Percentiles rank a stretch among this genome's conserved stretches.
Conservation (phyloP, 2,113 vertebrate species). For the Alethe castanea region DNA sequence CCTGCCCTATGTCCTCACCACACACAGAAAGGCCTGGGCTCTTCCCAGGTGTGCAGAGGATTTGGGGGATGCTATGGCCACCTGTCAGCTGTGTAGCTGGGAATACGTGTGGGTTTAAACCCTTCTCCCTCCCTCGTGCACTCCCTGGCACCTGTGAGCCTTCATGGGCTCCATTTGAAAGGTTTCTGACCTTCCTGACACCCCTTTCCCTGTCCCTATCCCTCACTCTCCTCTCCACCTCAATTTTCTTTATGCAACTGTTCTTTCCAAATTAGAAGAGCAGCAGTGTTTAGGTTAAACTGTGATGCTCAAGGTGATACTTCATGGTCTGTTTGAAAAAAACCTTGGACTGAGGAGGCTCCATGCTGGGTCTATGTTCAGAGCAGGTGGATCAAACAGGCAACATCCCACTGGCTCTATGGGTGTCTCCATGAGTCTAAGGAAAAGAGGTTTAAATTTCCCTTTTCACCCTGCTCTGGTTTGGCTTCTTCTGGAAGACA, state of each 20-base stretch:
- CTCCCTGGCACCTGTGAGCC: background rate
- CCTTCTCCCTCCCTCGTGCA: background rate
- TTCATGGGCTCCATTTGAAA: background rate
- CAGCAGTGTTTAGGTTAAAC: background rate
- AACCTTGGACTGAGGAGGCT: background rate
- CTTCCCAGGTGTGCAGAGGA: background rate
- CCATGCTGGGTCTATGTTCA: fast-evolving
- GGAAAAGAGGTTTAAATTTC: background rate
- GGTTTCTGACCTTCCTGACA: background rate
- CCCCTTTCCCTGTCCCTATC: fast-evolving
- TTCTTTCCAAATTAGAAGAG: background rate
- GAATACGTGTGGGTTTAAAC: fast-evolving
- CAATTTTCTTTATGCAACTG: background rate
- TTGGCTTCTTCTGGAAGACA: background rate
- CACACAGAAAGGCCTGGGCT: background rate
- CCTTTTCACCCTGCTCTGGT: background rate
- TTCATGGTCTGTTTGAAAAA: background rate
- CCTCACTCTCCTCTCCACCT: fast-evolving
- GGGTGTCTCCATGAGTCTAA: background rate
- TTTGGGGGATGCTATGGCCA: background rate
- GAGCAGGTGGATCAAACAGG: background rate
- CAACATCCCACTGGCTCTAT: background rate
- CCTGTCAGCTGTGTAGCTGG: background rate
- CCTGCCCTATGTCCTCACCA: background rate
- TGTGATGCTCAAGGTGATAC: background rate